phyloP scores from a whole-genome alignment of 2,888 invertebrate genomes.

The Lomographa bimaculata region DNA sequence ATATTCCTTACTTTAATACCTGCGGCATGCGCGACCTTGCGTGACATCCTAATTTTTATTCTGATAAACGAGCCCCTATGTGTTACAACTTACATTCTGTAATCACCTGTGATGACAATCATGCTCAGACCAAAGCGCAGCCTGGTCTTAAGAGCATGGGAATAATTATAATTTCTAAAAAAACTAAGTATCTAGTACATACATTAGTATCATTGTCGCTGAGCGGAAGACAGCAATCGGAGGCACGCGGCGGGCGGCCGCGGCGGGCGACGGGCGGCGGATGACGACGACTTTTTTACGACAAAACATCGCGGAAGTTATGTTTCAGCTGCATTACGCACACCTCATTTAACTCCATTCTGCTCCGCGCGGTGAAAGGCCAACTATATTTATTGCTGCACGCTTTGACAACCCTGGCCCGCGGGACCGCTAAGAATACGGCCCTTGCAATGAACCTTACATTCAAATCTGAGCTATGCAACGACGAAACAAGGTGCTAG shows the following conservation, averaged over 20 bases:
- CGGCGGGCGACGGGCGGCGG: slow-evolving; percentile 28
- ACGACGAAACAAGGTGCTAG: slow-evolving; percentile 10
- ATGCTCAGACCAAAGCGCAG: no score
- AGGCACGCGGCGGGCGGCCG: slow-evolving; percentile 13
- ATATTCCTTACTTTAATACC: no score
- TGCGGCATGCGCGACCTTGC: no score
- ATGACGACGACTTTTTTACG: slow-evolving; percentile 62
- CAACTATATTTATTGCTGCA: slow-evolving; percentile 71
- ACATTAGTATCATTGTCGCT: slow-evolving; percentile 38
- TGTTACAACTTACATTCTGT: no score
- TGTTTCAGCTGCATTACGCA: slow-evolving; percentile 70
- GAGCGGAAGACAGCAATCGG: slow-evolving; percentile 48
- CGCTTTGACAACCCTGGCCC: slow-evolving; percentile 70
- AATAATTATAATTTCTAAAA: no score
- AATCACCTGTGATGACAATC: no score
- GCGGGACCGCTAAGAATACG: slow-evolving; percentile 22
- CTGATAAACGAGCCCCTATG: no score
- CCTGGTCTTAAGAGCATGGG: no score
- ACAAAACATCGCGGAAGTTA: slow-evolving; percentile 76
- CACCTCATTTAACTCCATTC: slow-evolving; percentile 74
- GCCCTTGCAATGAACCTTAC: slow-evolving; percentile 27
- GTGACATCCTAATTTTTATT: no score
- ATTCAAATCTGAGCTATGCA: slow-evolving; percentile 19
- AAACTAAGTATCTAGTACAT: slow-evolving; percentile 19
- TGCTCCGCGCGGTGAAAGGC: slow-evolving; percentile 58